Conservation (phyloP, 2,113 vertebrate species). For the Morphnarchus princeps region DNA sequence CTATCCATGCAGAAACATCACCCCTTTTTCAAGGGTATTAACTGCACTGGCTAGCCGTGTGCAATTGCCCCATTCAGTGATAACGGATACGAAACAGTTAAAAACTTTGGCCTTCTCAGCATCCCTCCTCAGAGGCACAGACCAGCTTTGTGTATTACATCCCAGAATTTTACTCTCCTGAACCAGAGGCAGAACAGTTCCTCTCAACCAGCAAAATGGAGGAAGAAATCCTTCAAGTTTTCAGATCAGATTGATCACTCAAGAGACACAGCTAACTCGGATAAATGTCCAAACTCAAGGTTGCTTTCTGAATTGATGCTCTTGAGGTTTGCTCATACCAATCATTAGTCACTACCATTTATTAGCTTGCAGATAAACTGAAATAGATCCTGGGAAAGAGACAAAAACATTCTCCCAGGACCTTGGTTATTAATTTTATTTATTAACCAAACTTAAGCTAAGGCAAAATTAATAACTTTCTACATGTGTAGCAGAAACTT, state of each 20-base stretch:
- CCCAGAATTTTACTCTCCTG: neutral
- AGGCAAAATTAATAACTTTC: slow-evolving; percentile 51
- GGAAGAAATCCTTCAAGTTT: slow-evolving; percentile 51
- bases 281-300: slow-evolving; percentile 2
- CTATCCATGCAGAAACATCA: neutral
- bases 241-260: slow-evolving; percentile 47
- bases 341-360: slow-evolving; percentile 60
- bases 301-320: slow-evolving; percentile 47
- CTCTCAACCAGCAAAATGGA: neutral
- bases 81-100: neutral
- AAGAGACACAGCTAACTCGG: neutral
- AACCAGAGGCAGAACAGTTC: neutral
- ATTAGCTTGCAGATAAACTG: slow-evolving; percentile 56
- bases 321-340: slow-evolving; percentile 43
- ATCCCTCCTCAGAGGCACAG: neutral
- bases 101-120: neutral
- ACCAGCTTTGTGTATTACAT: neutral
- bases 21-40: neutral
- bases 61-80: neutral
- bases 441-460: slow-evolving; percentile 42
- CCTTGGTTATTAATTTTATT: slow-evolving; percentile 44
- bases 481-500: neutral
- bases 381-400: slow-evolving; percentile 56
- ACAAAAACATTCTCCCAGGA: slow-evolving; percentile 52
- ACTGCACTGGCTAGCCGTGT: neutral